These are phyloP conservation scores for Aethina tumida DNA, from an alignment of 1,140 invertebrate genomes.

Conservation along the genomic window DNA sequence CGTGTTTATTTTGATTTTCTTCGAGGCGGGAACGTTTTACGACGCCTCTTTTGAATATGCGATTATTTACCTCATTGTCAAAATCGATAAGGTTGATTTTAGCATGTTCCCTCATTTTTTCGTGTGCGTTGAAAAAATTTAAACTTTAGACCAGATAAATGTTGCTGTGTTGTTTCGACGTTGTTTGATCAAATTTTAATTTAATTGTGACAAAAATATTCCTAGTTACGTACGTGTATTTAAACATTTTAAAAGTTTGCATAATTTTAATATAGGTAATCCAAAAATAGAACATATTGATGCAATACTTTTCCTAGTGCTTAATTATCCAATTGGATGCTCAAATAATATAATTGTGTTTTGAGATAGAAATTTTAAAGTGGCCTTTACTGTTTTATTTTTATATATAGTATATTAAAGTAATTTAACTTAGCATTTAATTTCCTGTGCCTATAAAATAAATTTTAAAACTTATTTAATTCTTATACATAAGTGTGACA, in stretches of 20 bases:
- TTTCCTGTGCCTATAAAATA: no score
- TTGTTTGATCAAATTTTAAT: neutral
- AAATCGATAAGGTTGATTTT: constrained; percentile 14
- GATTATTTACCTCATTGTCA: constrained; percentile 9
- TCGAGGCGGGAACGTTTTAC: constrained; percentile 22
- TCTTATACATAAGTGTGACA: no score
- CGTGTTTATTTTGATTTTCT: constrained; percentile 24
- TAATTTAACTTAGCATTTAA: no score
- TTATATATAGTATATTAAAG: no score
- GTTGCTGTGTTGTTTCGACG: constrained; percentile 1
- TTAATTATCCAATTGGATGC: no score
- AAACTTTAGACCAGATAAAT: constrained; percentile 5
- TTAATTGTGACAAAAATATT: constrained; percentile 9
- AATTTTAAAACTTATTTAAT: no score
- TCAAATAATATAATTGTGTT: no score
- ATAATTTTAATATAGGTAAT: constrained; percentile 1
- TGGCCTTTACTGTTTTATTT: no score
- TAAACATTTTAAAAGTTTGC: constrained; percentile 1
- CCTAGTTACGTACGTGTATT: constrained; percentile 5
- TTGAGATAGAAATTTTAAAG: no score
- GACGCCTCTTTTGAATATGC: constrained; percentile 5
- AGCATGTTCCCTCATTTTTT: constrained; percentile 7
- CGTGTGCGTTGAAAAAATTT: no score
- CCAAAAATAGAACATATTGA: no score
- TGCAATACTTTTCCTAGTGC: no score